phyloP scores from a whole-genome alignment of 2,888 invertebrate species.

The Tethea ocularis region DNA sequence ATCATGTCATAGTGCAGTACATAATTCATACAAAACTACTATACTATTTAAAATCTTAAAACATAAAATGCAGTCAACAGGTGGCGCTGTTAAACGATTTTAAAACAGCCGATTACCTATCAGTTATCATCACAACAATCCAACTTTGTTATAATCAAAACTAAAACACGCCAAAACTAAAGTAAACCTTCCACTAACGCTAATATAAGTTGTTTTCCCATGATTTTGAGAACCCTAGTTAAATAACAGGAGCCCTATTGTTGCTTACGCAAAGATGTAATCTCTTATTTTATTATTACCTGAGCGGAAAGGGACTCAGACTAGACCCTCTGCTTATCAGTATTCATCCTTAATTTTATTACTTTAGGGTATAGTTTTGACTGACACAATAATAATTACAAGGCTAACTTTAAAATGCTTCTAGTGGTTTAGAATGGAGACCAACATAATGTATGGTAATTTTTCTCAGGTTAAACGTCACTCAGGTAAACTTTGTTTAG shows the following conservation, averaged over 20 bases:
- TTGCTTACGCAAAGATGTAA: conserved; percentile 80
- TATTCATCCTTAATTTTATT: conserved; percentile 33
- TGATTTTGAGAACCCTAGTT: conserved; percentile 45
- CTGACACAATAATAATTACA: conserved; percentile 16
- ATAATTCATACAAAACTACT: too few relatives aligned
- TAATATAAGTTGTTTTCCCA: conserved; percentile 37
- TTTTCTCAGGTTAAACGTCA: neutral
- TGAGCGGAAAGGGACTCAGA: conserved; percentile 65
- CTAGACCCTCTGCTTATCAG: conserved; percentile 21
- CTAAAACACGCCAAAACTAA: conserved; percentile 23
- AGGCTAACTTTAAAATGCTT: conserved; percentile 27
- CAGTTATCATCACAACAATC: conserved; percentile 68
- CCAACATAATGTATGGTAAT: neutral
- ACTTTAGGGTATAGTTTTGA: conserved; percentile 22
- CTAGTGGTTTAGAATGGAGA: neutral
- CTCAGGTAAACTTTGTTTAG: neutral
- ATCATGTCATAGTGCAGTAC: too few relatives aligned
- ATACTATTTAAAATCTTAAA: conserved; percentile 17
- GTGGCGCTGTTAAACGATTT: conserved; percentile 61
- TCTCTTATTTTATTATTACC: conserved; percentile 81
- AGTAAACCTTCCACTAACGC: conserved; percentile 28
- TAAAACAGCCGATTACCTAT: conserved; percentile 71
- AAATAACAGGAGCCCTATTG: conserved; percentile 75
- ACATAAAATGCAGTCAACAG: conserved; percentile 52
- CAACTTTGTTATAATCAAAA: conserved; percentile 64